Evolutionary conservation across 2,113 vertebrate genomes (phyloP).

Genomic region (Phalacrocorax aristotelis): DNA sequence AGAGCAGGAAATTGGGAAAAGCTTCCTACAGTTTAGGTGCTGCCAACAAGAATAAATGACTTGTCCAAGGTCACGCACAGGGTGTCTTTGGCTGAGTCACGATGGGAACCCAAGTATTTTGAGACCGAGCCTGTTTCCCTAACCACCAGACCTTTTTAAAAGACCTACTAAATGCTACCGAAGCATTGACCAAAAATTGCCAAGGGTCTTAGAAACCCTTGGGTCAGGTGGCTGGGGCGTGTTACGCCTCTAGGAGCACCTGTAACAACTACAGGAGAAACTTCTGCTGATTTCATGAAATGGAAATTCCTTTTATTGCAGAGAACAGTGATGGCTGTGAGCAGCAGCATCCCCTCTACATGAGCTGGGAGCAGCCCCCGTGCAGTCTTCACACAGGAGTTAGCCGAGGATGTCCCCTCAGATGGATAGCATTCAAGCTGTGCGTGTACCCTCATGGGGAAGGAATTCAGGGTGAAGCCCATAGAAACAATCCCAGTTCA

Average conservation of each 20-base stretch:
- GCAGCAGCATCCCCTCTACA: fast-evolving
- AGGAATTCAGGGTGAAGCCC: slow-evolving; percentile 35
- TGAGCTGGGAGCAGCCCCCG: background rate
- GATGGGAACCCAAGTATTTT: background rate
- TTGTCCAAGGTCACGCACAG: background rate
- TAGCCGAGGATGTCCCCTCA: background rate
- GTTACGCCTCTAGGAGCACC: background rate
- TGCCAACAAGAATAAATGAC: background rate
- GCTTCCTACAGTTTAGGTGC: background rate
- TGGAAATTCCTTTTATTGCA: background rate
- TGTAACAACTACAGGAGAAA: background rate
- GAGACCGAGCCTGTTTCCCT: background rate
- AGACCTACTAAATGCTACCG: background rate
- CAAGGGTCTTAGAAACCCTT: background rate
- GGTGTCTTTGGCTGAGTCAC: background rate
- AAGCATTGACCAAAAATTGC: background rate
- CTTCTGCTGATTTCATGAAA: background rate
- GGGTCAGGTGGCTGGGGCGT: background rate
- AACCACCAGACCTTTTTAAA: background rate
- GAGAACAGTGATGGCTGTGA: fast-evolving
- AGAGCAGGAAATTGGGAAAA: background rate
- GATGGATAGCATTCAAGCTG: fast-evolving
- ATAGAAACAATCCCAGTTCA: background rate
- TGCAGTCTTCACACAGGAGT: fast-evolving
- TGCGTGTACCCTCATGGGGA: background rate